Conservation (phyloP, 2,113 vertebrate genomes). For the Podocnemis expansa region DNA sequence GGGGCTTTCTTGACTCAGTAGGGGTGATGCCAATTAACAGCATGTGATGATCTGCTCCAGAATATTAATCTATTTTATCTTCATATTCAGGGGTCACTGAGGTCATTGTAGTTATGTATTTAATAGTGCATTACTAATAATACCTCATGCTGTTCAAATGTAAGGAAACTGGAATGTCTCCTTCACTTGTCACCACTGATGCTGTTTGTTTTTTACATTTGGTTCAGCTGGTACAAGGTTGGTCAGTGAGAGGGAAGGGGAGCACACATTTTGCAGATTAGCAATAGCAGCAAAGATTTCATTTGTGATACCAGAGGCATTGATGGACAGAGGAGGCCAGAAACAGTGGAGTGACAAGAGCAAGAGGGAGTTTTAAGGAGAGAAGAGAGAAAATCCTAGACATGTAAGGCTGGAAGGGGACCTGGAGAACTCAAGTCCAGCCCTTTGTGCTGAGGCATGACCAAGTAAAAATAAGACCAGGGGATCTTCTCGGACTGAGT, state of each 20-base stretch:
- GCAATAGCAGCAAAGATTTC: no score
- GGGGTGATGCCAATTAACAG: neutral
- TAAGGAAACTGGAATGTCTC: neutral
- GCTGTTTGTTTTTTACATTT: neutral
- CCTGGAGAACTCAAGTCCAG: no score
- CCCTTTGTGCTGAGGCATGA: no score
- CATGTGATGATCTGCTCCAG: accelerated
- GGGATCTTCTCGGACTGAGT: no score
- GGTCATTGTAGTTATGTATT: neutral
- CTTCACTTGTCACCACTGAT: neutral
- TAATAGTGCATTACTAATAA: neutral
- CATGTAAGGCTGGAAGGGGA: no score
- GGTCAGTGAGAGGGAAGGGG: neutral
- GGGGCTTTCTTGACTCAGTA: neutral
- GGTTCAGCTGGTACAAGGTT: neutral
- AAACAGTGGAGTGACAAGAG: no score
- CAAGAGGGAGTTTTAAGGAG: no score
- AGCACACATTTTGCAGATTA: no score
- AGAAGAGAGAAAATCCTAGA: no score
- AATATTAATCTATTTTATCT: accelerated
- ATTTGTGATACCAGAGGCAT: neutral
- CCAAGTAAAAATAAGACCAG: no score
- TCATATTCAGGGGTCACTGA: neutral
- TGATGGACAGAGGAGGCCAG: neutral
- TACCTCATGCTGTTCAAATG: neutral